A percentile compares a stretch with the other conserved stretches of the same genome.
phyloP scores from a whole-genome alignment of 2,888 invertebrate genomes.

The Physocephala rufipes region DNA sequence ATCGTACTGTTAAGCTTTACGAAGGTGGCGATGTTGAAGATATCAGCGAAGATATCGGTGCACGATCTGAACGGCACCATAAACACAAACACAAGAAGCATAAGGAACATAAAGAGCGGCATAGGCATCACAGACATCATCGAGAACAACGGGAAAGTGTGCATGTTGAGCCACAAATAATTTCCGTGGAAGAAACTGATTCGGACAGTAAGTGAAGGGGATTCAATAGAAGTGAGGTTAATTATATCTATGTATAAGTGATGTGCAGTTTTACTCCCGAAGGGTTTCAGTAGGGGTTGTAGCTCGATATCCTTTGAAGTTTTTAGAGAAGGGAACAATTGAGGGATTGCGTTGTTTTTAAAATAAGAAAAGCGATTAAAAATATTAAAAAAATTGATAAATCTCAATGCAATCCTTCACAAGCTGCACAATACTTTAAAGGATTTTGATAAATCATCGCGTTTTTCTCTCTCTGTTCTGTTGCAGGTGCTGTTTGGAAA shows the following conservation, averaged over 20 bases:
- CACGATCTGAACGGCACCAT: constrained; percentile 46
- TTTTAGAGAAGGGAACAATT: constrained; percentile 7
- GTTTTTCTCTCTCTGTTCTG: constrained; percentile 52
- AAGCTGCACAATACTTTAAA: constrained; percentile 48
- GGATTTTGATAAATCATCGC: constrained; percentile 53
- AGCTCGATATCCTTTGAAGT: not conserved
- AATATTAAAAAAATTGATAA: not conserved
- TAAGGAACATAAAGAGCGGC: constrained; percentile 56
- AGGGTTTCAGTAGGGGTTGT: not conserved
- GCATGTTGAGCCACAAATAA: constrained; percentile 52
- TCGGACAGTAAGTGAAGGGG: constrained; percentile 65
- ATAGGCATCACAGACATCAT: constrained; percentile 59
- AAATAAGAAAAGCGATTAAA: constrained; percentile 32
- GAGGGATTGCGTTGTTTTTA: constrained; percentile 23
- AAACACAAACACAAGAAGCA: constrained; percentile 58
- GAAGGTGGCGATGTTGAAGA: constrained; percentile 32
- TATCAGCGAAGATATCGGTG: constrained; percentile 41
- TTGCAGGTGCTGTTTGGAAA: constrained; percentile 46
- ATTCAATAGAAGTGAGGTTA: not conserved
- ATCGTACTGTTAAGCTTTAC: constrained; percentile 34
- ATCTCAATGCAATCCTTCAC: constrained; percentile 21
- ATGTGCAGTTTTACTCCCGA: constrained; percentile 41
- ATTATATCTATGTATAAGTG: constrained; percentile 28
- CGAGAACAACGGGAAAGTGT: constrained; percentile 43
- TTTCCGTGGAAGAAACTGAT: constrained; percentile 61